These are phyloP conservation scores for Gymnarchus niloticus DNA, from an alignment of 2,113 vertebrate species.

Conservation along the genomic window DNA sequence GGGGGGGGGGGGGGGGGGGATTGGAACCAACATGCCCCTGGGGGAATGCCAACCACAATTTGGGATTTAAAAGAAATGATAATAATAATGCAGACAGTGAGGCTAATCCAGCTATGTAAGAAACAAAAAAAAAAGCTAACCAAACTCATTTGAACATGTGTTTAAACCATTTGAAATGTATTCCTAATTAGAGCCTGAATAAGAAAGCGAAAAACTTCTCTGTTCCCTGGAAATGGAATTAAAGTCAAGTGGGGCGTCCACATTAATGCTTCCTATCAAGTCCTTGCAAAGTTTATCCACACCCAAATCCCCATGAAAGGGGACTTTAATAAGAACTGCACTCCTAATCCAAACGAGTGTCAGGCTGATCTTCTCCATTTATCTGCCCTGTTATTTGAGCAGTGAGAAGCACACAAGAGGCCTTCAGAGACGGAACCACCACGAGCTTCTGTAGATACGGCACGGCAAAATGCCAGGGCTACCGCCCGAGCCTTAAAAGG, in stretches of 20 bases:
- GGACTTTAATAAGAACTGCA: not conserved
- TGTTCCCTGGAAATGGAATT: not conserved
- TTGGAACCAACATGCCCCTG: too few species aligned
- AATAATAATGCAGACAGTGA: too few species aligned
- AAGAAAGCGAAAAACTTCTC: not conserved
- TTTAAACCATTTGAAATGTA: not conserved
- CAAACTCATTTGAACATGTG: not conserved
- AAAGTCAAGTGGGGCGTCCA: not conserved
- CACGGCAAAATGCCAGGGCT: conserved; percentile 58
- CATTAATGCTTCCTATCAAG: not conserved
- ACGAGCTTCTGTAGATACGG: conserved; percentile 50
- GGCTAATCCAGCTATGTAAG: not conserved
- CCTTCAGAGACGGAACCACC: conserved; percentile 37
- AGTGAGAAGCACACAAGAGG: not conserved
- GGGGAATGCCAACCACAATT: too few species aligned
- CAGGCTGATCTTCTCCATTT: not conserved
- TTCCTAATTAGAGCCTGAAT: not conserved
- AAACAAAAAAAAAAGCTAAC: not conserved
- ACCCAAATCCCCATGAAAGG: not conserved
- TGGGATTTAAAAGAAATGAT: not conserved
- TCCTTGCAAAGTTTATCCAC: not conserved
- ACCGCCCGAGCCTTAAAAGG: conserved; percentile 57
- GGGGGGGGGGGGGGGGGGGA: too few species aligned
- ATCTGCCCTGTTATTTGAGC: not conserved
- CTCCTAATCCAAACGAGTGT: not conserved